phyloP scores from a whole-genome alignment of 2,888 invertebrate species.

The Ctena decussata region DNA sequence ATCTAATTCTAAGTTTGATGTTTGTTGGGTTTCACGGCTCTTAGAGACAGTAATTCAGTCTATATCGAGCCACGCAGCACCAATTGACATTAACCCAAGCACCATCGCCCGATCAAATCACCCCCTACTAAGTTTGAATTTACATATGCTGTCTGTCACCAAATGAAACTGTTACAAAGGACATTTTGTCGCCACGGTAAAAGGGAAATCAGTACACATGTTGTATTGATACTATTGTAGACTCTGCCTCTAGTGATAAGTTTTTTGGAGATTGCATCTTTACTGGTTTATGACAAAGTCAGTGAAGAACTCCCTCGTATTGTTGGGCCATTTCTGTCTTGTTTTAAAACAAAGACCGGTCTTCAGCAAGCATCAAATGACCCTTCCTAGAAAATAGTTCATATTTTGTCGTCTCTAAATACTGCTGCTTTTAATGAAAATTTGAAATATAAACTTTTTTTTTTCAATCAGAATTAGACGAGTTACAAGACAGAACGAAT shows the following conservation, averaged over 20 bases:
- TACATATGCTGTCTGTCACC: constrained; percentile 7
- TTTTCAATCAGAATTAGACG: too few species aligned
- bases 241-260: background rate
- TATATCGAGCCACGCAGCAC: too few species aligned
- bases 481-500: too few species aligned
- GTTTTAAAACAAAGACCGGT: background rate
- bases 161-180: background rate
- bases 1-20: background rate
- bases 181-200: constrained; percentile 2
- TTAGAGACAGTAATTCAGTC: too few species aligned
- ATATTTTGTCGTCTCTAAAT: background rate
- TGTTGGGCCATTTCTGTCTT: background rate
- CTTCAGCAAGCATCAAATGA: background rate
- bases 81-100: too few species aligned
- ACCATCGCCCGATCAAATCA: too few species aligned
- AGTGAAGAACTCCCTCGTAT: background rate
- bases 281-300: constrained; percentile 11
- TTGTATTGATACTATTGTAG: background rate
- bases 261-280: background rate
- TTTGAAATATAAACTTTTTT: too few species aligned
- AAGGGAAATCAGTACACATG: background rate
- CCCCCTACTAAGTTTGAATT: background rate
- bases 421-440: too few species aligned
- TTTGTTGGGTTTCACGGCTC: too few species aligned
- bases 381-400: background rate